Base-by-base conservation (phyloP, 2,113 vertebrate species). In the Glaucidium brasilianum region DNA sequence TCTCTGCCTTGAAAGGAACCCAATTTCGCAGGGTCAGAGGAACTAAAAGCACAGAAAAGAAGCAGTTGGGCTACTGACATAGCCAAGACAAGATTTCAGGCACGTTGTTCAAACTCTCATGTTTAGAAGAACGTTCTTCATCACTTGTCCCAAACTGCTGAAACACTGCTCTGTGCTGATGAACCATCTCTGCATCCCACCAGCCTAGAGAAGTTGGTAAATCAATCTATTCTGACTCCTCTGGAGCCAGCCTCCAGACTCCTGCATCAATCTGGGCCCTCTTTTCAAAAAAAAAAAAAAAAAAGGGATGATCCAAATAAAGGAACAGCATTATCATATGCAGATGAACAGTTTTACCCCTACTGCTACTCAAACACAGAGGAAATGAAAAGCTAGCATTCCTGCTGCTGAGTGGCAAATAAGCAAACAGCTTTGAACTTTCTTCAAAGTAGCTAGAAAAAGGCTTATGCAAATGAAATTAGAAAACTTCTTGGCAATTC, bases 391-490 rank as follows among this genome's bases (percentile, higher is more conserved):
- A 92, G 89, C 62, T 20, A 76, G 87, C 64, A 73, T 59, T 96
- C 83, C 88, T 87, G 79, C 92, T 95, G 94, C 83, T 60, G 86
- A 92, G 86, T 41, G 71, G 89, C 83, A 89, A 97, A 91, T 50
- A 95, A 94, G 73, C 94, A 79, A 84, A 45, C 39, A 93, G 92
- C 94, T 97, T 96, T 94, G 94, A 94, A 97, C 91, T 85, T 75
- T 76, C 92, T 97, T 97, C 96, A 97, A 97, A 97, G 94, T 91
- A 94, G 86, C 77, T 58, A 73, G 89, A 85, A 95, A 95, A 95
- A 91, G 74, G 73, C 89, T 92, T 90, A 96, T 96, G 95, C 94
- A 95, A 97, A 97, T 97, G 73, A 97, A 97, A 97, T 97, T 79
- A 97, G 89, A 86, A 94, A 97, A 97, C 92, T 94, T 92, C 94